Percentiles rank a stretch among this genome's conserved stretches.
Evolutionary conservation across 2,113 vertebrate species (phyloP).

Genomic region (Passer montanus): DNA sequence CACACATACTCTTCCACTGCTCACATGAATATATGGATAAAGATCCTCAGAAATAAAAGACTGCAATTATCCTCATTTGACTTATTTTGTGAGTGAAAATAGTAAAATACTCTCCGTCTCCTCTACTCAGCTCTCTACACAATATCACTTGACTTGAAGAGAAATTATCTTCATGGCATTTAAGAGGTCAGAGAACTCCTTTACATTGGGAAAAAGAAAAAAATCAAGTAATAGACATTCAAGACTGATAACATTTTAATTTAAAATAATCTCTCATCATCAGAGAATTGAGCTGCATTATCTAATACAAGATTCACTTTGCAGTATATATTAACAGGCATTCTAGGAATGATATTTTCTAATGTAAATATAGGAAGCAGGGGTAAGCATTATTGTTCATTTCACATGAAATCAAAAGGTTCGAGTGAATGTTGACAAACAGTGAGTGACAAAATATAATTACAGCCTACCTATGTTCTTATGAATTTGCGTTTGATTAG

Average conservation of each 20-base stretch:
- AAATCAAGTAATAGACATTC: background rate
- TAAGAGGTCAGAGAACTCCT: slow-evolving; percentile 23
- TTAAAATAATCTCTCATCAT: background rate
- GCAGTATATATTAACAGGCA: background rate
- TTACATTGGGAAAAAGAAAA: background rate
- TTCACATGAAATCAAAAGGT: background rate
- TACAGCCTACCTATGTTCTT: background rate
- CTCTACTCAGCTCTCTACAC: background rate
- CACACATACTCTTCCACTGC: background rate
- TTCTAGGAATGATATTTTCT: background rate
- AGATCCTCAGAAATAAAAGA: slow-evolving; percentile 3
- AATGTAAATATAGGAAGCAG: background rate
- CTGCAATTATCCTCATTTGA: background rate
- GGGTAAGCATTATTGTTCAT: background rate
- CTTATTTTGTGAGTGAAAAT: background rate
- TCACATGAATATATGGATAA: background rate
- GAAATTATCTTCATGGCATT: background rate
- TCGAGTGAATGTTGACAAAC: background rate
- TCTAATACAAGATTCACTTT: background rate
- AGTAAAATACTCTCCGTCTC: background rate
- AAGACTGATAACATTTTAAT: background rate
- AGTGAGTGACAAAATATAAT: background rate
- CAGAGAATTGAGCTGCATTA: background rate
- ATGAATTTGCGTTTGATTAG: background rate
- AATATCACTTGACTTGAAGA: background rate